A percentile compares a stretch with the other conserved stretches of the same genome.
Conservation (phyloP, 2,797 vertebrate genomes). For the Pseudomugil tenellus region DNA sequence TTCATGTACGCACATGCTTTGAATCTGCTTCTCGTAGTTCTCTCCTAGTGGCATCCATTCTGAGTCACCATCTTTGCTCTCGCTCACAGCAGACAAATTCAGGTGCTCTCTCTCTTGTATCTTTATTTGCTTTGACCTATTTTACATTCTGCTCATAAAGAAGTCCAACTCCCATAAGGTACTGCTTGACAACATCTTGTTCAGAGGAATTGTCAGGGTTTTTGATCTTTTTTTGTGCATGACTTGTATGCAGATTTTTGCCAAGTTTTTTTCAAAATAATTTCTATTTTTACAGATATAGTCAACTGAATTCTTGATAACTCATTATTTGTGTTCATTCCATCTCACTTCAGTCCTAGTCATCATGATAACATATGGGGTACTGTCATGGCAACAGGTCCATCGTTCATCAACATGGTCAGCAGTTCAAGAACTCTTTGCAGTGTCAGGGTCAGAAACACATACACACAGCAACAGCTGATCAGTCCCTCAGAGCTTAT, state of each 20-base stretch:
- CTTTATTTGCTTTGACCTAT: constrained; percentile 70
- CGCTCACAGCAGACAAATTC: constrained; percentile 37
- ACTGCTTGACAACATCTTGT: constrained; percentile 36
- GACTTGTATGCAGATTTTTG: constrained; percentile 10
- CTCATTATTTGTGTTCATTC: constrained; percentile 4
- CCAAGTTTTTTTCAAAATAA: constrained; percentile 8
- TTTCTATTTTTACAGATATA: constrained; percentile 23
- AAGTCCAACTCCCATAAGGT: constrained; percentile 67
- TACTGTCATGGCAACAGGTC: constrained; percentile 53
- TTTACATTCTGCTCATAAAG: constrained; percentile 44
- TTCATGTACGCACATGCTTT: constrained; percentile 13
- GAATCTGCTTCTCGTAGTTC: constrained; percentile 32
- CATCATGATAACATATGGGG: constrained; percentile 63
- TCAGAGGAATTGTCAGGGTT: constrained; percentile 32
- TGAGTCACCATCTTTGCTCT: constrained; percentile 46
- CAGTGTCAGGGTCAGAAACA: constrained; percentile 17
- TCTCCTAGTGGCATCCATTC: constrained; percentile 33
- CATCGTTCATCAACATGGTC: constrained; percentile 69
- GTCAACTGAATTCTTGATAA: constrained; percentile 17
- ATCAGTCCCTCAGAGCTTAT: constrained; percentile 44
- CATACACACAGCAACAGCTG: constrained; percentile 27
- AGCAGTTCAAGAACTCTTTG: constrained; percentile 62
- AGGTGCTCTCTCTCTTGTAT: constrained; percentile 44
- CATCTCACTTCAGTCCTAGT: constrained; percentile 48
- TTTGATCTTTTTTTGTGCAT: constrained; percentile 4